phyloP scores from a whole-genome alignment of 2,888 invertebrate genomes.

The Trachelus stipa region DNA sequence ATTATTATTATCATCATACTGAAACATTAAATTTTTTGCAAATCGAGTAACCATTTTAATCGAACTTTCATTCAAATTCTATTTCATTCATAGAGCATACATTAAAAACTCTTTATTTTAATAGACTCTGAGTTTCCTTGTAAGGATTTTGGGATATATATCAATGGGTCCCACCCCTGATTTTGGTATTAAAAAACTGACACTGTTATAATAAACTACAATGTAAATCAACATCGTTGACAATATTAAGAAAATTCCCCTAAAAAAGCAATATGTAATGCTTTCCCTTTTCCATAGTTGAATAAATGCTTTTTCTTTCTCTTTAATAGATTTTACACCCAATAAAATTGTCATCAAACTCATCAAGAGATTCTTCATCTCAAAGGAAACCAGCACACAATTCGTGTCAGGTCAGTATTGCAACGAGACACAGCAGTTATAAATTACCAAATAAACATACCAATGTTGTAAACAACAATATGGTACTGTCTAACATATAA shows the following conservation, averaged over 20 bases:
- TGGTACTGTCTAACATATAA: not conserved
- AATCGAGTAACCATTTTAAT: not conserved
- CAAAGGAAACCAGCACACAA: slow-evolving; percentile 72
- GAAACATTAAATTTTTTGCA: not conserved
- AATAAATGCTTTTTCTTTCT: slow-evolving; percentile 19
- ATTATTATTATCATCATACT: not conserved
- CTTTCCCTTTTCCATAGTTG: not conserved
- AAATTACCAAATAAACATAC: not conserved
- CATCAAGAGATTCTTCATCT: slow-evolving; percentile 69
- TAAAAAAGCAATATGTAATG: not conserved
- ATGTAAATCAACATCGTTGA: not conserved
- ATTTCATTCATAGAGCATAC: slow-evolving; percentile 12
- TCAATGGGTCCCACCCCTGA: slow-evolving; percentile 17
- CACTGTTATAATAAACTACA: not conserved
- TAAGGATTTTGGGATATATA: slow-evolving; percentile 21
- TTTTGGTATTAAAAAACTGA: not conserved
- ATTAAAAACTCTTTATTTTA: not conserved
- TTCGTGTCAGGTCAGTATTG: slow-evolving; percentile 66
- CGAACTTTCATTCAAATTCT: not conserved
- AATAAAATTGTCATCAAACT: slow-evolving; percentile 70
- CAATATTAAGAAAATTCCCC: not conserved
- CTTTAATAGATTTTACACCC: slow-evolving; percentile 68
- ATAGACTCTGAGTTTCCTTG: not conserved
- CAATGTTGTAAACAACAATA: slow-evolving; percentile 13
- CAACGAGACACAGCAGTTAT: not conserved